These are phyloP conservation scores for Lycodopsis pacificus DNA, from an alignment of 2,797 vertebrate genomes.

Conservation along the genomic window DNA sequence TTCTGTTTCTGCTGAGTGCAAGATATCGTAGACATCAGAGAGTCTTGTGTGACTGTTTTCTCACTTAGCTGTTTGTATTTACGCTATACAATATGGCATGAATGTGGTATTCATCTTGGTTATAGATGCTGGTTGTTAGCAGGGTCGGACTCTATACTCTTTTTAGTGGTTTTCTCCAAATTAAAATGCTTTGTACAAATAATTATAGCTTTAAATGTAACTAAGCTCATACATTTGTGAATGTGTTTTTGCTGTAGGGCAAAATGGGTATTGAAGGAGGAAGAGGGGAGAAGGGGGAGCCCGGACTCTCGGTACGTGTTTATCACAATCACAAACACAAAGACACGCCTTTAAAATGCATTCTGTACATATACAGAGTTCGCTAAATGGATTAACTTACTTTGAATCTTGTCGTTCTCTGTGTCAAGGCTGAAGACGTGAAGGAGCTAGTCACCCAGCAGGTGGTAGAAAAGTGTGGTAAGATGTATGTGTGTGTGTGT, in stretches of 20 bases:
- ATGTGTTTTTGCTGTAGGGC: slow-evolving; percentile 78
- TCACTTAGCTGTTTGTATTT: not conserved
- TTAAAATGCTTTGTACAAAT: not conserved
- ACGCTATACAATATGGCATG: not conserved
- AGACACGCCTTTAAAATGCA: not conserved
- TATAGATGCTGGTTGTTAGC: not conserved
- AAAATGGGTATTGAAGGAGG: slow-evolving; percentile 78
- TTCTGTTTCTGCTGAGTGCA: not conserved
- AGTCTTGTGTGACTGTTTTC: not conserved
- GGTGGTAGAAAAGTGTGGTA: slow-evolving; percentile 88
- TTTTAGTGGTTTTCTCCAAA: not conserved
- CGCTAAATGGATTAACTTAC: not conserved
- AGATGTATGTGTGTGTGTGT: slow-evolving; percentile 61
- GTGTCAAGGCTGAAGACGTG: slow-evolving; percentile 87
- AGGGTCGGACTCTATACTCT: not conserved
- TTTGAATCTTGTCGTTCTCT: slow-evolving; percentile 36
- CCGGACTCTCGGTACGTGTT: slow-evolving; percentile 89
- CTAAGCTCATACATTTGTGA: not conserved
- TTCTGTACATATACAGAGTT: not conserved
- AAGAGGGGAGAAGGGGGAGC: slow-evolving; percentile 91
- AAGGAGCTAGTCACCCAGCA: slow-evolving; percentile 88
- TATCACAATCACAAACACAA: slow-evolving; percentile 1
- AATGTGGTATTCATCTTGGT: not conserved
- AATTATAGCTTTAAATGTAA: not conserved
- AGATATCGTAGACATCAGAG: not conserved